Conservation (phyloP, 1,140 invertebrate genomes). For the Drosophila funebris region DNA sequence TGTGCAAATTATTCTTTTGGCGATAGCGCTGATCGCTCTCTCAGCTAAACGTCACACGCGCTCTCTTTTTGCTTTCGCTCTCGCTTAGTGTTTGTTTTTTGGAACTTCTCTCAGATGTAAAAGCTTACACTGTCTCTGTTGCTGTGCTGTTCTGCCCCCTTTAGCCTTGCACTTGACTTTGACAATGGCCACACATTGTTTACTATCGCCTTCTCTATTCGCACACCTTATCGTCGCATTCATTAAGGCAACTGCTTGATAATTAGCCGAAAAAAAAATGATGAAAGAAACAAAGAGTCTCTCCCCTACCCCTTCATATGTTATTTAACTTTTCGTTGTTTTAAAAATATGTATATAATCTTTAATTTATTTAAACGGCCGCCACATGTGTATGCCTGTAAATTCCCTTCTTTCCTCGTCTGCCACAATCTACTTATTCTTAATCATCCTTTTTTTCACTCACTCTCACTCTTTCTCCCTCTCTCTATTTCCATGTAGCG, state of each 20-base stretch:
- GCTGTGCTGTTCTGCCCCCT: conserved; percentile 12
- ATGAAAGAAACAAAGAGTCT: neutral
- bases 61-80: neutral
- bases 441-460: conserved; percentile 9
- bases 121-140: conserved; percentile 1
- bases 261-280: conserved; percentile 10
- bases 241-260: conserved; percentile 42
- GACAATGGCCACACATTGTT: conserved; percentile 36
- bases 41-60: neutral
- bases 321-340: conserved; percentile 1
- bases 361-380: conserved; percentile 76
- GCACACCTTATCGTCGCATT: conserved; percentile 23
- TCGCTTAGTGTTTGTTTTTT: neutral
- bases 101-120: conserved; percentile 1
- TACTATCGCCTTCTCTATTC: conserved; percentile 27
- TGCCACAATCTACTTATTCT: neutral
- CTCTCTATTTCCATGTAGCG: neutral
- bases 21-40: conserved; percentile 2
- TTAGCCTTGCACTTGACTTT: conserved; percentile 75
- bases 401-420: neutral
- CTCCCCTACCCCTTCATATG: neutral
- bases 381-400: conserved; percentile 48
- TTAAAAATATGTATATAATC: conserved; percentile 44
- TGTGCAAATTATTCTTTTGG: conserved; percentile 53
- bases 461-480: neutral